phyloP scores from a whole-genome alignment of 2,113 vertebrate species.

The Peucedramus taeniatus region DNA sequence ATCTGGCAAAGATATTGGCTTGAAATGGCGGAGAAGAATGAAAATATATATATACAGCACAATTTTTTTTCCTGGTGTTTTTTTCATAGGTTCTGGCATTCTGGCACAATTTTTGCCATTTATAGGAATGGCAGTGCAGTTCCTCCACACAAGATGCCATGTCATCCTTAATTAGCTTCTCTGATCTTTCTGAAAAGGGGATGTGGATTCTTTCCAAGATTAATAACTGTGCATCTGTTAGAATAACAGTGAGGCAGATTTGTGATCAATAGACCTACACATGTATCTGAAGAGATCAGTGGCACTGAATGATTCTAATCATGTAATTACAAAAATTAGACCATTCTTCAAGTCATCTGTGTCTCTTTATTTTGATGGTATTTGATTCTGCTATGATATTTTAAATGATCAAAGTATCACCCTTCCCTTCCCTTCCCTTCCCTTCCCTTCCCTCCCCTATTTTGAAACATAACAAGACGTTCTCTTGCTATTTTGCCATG shows the following conservation, averaged over 20 bases:
- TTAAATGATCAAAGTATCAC: background rate
- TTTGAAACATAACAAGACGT: too few relatives aligned
- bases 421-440: background rate
- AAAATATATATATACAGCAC: background rate
- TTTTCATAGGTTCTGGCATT: background rate
- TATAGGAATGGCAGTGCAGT: background rate
- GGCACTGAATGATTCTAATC: conserved; percentile 40
- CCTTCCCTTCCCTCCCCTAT: too few relatives aligned
- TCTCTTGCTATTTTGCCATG: too few relatives aligned
- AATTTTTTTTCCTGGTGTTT: background rate
- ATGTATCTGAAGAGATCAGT: conserved; percentile 54
- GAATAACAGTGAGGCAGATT: conserved; percentile 34
- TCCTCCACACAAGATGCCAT: conserved; percentile 30
- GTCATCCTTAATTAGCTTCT: conserved; percentile 42
- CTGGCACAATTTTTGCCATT: background rate
- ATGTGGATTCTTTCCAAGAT: conserved; percentile 48
- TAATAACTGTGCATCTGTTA: conserved; percentile 66
- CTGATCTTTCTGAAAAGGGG: conserved; percentile 36
- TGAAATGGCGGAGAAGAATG: background rate
- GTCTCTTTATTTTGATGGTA: background rate
- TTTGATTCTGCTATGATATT: conserved; percentile 1
- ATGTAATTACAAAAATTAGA: conserved; percentile 52
- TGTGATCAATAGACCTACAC: conserved; percentile 59
- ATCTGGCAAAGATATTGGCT: background rate
- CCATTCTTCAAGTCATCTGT: conserved; percentile 20